Base-by-base conservation (phyloP, 2,113 vertebrate species). In the Aspiorhynchus laticeps region DNA sequence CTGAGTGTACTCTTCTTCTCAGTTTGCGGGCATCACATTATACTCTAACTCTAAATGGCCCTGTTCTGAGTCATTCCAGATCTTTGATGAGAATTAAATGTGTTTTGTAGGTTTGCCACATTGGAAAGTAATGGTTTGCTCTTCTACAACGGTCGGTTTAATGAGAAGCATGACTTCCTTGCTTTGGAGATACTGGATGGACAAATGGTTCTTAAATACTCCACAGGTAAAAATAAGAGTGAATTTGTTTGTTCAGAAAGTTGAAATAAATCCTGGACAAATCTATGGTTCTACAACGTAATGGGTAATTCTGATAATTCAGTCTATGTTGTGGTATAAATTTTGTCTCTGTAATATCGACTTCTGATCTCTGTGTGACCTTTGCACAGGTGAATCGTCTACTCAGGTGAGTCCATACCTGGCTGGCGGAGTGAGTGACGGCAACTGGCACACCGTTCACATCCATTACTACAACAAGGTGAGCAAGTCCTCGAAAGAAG, bases 391-490 rank as follows among this genome's bases (percentile, higher is more conserved):
- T 89, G 98, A 99, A 85, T 97, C 96, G 2, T 98, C 96, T 92
- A 99, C 98, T 0, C 95, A 97, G 93, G 98, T 99, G 92, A 97
- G 95, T 91, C 98, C 98, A 5, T 97, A 95, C 87, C 88, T 98
- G 75, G 96, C 96, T 0, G 97, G 97, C 1, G 98, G 98, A 0
- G 96, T 99, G 91, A 98, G 96, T 31, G 98, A 99, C 9, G 98
- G 98, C 8, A 95, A 97, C 88, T 99, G 98, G 98, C 98, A 99
- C 79, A 98, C 97, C 0, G 95, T 98, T 80, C 97, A 98, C 91
- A 96, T 99, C 90, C 97, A 86, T 88, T 99, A 99, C 93, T 99
- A 97, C 93, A 99, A 99, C 94, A 99, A 99, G 97, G 98, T 99
- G 91, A 86, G 93, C 63, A 59, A 46, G 12, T 65, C 26, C 69